These are phyloP conservation scores for Seriola aureovittata DNA, from an alignment of 2,113 vertebrate genomes.

Conservation along the genomic window DNA sequence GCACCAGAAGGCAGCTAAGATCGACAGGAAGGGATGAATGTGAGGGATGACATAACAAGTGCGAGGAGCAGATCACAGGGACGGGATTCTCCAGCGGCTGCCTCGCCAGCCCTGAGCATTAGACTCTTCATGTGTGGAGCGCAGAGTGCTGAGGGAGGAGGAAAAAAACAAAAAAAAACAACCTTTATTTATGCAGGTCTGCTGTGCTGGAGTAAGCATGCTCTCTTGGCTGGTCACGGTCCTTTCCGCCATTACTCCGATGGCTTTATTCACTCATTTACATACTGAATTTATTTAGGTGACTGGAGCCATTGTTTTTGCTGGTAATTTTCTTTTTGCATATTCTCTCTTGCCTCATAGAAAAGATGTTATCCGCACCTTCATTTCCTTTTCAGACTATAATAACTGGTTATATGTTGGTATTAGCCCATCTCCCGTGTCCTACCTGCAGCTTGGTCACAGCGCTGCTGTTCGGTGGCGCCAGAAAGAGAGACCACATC, in stretches of 20 bases:
- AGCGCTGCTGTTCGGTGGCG: neutral
- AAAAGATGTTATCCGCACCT: neutral
- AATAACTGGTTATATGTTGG: neutral
- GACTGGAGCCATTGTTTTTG: slow-evolving; percentile 18
- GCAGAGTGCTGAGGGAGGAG: slow-evolving; percentile 39
- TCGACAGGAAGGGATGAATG: slow-evolving; percentile 4
- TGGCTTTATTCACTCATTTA: slow-evolving; percentile 46
- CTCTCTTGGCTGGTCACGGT: slow-evolving; percentile 18
- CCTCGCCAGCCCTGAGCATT: slow-evolving; percentile 9
- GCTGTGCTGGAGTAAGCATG: slow-evolving; percentile 39
- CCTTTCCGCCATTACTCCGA: slow-evolving; percentile 34
- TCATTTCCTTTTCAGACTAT: neutral
- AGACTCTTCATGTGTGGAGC: slow-evolving; percentile 16
- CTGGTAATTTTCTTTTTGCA: slow-evolving; percentile 1
- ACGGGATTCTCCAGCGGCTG: slow-evolving; percentile 8
- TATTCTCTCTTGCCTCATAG: neutral
- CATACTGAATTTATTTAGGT: slow-evolving; percentile 36
- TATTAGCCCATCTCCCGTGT: neutral
- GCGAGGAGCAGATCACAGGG: slow-evolving; percentile 16
- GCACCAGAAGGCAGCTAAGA: neutral
- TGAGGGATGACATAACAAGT: slow-evolving; percentile 12
- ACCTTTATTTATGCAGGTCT: slow-evolving; percentile 42
- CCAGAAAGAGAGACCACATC: neutral
- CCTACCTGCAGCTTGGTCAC: neutral
- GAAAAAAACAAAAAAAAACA: slow-evolving; percentile 1